Conservation (phyloP, 64 coral and sea anemone genomes). For the Orbicella faveolata region DNA sequence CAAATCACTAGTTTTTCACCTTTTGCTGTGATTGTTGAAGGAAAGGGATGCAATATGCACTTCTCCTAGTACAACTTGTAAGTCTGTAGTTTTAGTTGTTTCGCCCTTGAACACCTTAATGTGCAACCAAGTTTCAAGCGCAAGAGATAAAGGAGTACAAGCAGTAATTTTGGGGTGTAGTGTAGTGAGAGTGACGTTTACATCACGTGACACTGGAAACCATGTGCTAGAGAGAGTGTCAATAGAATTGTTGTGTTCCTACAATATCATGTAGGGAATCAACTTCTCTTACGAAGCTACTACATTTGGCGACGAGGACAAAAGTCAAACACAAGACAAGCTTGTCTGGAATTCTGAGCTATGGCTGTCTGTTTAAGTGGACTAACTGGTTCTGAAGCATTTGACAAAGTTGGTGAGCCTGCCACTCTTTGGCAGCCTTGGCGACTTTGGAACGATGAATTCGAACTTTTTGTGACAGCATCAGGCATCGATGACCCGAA, state of each 20-base stretch:
- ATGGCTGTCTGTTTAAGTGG: conserved; percentile 62
- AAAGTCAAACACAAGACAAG: background rate
- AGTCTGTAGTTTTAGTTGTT: conserved; percentile 1
- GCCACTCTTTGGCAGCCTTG: conserved; percentile 41
- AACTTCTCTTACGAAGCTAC: background rate
- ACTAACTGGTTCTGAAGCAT: conserved; percentile 37
- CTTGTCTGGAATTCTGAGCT: background rate
- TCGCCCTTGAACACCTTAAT: conserved; percentile 4
- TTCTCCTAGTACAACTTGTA: background rate
- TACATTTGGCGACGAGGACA: background rate
- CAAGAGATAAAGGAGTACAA: background rate
- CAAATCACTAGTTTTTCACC: background rate
- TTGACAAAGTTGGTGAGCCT: conserved; percentile 56
- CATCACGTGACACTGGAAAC: too few species aligned
- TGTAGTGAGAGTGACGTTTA: too few species aligned
- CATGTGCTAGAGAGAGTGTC: too few species aligned
- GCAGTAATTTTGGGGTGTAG: too few species aligned
- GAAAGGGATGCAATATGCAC: background rate
- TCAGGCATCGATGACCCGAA: conserved; percentile 40
- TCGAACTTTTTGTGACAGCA: conserved; percentile 60
- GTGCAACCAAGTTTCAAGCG: background rate
- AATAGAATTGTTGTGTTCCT: too few species aligned
- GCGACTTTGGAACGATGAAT: conserved; percentile 56
- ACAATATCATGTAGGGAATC: too few species aligned
- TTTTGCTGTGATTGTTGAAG: conserved; percentile 10